Evolutionary conservation across 2,888 invertebrate species (phyloP), one percentile per base, ranked within the genome.

Genomic region (Tuberolachnus salignus): DNA sequence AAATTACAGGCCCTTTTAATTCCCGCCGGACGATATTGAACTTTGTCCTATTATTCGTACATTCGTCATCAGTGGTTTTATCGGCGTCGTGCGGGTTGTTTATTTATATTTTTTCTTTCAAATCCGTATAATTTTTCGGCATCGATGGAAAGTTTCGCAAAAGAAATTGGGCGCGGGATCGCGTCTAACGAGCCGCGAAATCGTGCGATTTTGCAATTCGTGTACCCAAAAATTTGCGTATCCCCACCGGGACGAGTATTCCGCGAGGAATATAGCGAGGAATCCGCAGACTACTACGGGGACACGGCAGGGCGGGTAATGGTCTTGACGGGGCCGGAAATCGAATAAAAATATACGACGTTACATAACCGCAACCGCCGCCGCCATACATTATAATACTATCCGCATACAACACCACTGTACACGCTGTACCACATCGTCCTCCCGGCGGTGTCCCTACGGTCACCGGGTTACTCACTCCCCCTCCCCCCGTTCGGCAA

Each of bases 321-420:
- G 64, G 19, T 42, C 34, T 69, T 42, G 21, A 6, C 1, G 59
- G 21, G 42, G 69, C 10, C 34, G 49, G 67, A 59, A 78, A 78
- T 69, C 57, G 59, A 78, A 78, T 78, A 78, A 78, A 69, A 78
- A 57, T 69, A 11, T 69, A 26, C 26, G 9, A 67, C 44, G 74
- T 49, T 72, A 64, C 53, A n/a, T n/a, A n/a, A n/a, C n/a, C n/a
- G n/a, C n/a, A 26, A 64, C 44, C 13, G 64, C 53, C 19, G 2
- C 44, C 19, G 14, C 3, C 34, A 34, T n/a, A n/a, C 34, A 6
- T 34, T 34, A 34, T n/a, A n/a, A n/a, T 4, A 16, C 55, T 53
- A 46, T 1, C 16, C 44, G 10, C 3, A 34, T n/a, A n/a, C 9
- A 46, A n/a, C 42, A 16, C 3, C 3, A 51, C 34, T 11, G 4